phyloP scores from a whole-genome alignment of 2,113 vertebrate genomes.

The Albula glossodonta region DNA sequence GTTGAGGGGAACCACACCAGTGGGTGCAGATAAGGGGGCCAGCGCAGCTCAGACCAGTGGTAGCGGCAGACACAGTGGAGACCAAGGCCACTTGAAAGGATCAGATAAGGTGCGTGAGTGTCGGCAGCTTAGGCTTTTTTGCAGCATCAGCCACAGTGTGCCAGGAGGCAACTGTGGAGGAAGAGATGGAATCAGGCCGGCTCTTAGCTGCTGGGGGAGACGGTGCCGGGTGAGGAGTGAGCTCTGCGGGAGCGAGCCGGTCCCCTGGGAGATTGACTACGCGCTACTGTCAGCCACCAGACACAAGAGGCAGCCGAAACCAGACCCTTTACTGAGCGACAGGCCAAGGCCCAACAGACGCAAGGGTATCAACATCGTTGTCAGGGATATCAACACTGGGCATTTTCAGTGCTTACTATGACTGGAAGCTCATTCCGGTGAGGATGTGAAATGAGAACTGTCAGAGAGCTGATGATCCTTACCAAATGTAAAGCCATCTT shows the following conservation, averaged over 20 bases:
- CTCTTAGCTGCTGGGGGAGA: neutral
- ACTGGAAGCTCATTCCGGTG: neutral
- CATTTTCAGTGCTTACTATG: neutral
- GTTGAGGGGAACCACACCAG: conserved; percentile 31
- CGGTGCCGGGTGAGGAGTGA: neutral
- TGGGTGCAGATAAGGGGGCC: conserved; percentile 58
- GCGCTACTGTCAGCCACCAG: neutral
- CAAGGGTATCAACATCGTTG: neutral
- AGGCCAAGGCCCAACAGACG: neutral
- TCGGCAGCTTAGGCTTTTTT: conserved; percentile 8
- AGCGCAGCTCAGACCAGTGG: conserved; percentile 41
- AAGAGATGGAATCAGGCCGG: conserved; percentile 10
- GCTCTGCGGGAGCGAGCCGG: neutral
- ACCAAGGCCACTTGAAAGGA: conserved; percentile 64
- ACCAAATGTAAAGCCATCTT: neutral
- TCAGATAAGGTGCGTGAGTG: conserved; percentile 59
- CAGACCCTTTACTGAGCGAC: neutral
- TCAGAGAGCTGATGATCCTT: neutral
- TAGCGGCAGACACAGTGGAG: conserved; percentile 74
- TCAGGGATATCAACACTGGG: neutral
- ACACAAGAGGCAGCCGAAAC: neutral
- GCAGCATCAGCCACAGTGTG: conserved; percentile 5
- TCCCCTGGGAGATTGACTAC: neutral
- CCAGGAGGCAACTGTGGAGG: conserved; percentile 21
- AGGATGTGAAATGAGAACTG: neutral